phyloP scores from a whole-genome alignment of 2,888 invertebrate species.

The Rhagium mordax region DNA sequence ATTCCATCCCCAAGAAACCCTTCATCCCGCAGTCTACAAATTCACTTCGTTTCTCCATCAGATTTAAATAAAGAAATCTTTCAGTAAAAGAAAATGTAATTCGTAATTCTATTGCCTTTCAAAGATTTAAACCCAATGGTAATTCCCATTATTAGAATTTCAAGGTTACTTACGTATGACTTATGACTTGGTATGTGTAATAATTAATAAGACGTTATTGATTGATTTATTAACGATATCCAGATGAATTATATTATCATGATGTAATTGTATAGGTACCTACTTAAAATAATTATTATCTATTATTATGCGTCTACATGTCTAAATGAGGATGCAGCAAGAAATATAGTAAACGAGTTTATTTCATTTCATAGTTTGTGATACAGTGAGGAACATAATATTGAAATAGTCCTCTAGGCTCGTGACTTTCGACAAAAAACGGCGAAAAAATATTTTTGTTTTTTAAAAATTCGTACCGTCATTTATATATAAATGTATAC shows the following conservation, averaged over 20 bases:
- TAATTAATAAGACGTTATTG: conserved; percentile 9
- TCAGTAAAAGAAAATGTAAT: neutral
- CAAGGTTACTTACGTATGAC: neutral
- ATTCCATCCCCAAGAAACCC: too few species aligned
- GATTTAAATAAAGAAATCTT: neutral
- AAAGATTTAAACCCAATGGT: too few species aligned
- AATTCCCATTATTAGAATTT: neutral
- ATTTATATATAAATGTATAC: too few species aligned
- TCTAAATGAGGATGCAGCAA: too few species aligned
- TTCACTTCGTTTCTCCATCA: neutral
- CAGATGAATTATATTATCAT: neutral
- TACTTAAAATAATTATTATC: neutral
- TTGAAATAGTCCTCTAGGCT: too few species aligned
- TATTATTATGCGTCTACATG: neutral
- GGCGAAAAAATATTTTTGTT: too few species aligned
- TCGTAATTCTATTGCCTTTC: too few species aligned
- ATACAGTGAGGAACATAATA: neutral
- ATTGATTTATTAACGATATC: neutral
- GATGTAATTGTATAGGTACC: neutral
- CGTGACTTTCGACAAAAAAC: too few species aligned
- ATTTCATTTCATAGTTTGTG: neutral
- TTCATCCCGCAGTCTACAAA: too few species aligned
- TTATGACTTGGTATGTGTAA: neutral
- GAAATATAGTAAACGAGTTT: neutral
- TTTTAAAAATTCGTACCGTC: too few species aligned